Evolutionary conservation across 2,888 invertebrate species (phyloP).

Genomic region (Lochmaea crataegi): DNA sequence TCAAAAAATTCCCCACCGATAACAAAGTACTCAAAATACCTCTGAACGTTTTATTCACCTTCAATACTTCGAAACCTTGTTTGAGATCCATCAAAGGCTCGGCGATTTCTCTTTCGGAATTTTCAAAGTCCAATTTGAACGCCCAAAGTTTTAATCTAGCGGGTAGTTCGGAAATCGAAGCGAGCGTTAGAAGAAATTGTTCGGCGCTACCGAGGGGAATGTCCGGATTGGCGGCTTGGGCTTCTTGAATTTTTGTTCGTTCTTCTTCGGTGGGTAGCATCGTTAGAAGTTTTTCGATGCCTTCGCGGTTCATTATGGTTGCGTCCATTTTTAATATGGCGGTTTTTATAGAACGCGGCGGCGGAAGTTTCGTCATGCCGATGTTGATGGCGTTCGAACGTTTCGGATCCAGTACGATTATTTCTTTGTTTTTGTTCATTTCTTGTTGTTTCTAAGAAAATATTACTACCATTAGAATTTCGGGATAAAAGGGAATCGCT

Average conservation of each 20-base stretch:
- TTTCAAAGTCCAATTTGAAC: slow-evolving; percentile 98
- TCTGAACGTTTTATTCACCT: slow-evolving; percentile 93
- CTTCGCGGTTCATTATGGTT: slow-evolving; percentile 97
- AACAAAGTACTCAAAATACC: slow-evolving; percentile 93
- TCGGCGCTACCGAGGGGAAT: slow-evolving; percentile 95
- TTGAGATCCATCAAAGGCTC: slow-evolving; percentile 99
- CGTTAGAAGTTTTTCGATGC: slow-evolving; percentile 95
- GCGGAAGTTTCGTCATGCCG: slow-evolving; percentile 98
- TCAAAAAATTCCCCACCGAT: slow-evolving; percentile 96
- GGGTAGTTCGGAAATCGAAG: slow-evolving; percentile 94
- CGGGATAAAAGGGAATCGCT: not conserved
- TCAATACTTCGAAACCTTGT: slow-evolving; percentile 92
- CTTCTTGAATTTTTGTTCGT: slow-evolving; percentile 94
- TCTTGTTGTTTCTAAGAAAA: slow-evolving; percentile 80
- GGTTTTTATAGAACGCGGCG: slow-evolving; percentile 97
- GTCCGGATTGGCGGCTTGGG: slow-evolving; percentile 91
- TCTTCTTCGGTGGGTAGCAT: slow-evolving; percentile 98
- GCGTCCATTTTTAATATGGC: slow-evolving; percentile 99
- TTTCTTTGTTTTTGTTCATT: slow-evolving; percentile 87
- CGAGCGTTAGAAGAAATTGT: slow-evolving; percentile 96
- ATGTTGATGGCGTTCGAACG: slow-evolving; percentile 99
- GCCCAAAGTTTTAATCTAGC: slow-evolving; percentile 96
- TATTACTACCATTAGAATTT: not conserved
- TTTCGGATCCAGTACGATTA: slow-evolving; percentile 95
- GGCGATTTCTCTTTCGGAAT: slow-evolving; percentile 96